Base-by-base conservation (phyloP, 2,797 vertebrate species). In the Peromyscus melanophrys region DNA sequence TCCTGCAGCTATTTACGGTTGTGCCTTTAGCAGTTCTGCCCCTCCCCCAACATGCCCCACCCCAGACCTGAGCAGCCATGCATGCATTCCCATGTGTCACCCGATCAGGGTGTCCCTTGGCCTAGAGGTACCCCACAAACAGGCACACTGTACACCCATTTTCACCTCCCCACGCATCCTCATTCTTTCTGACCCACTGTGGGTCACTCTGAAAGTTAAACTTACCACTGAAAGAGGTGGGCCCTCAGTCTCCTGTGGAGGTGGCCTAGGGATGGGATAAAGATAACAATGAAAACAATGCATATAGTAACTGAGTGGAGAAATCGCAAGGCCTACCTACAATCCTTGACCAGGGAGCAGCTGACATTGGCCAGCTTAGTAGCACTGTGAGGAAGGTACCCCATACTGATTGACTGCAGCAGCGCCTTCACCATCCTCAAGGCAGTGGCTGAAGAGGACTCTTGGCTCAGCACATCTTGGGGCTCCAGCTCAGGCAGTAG, bases 321-420 rank as follows among this genome's bases (percentile, higher is more conserved):
- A n/a, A 52, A 57, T 49, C 21, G 2, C 9, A 40, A 82, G 55
- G 89, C 67, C 69, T 83, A 95, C 67, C 69, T 83, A 95, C 83
- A 46, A 40, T 1, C 77, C 92, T 97, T 95, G 95, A 93, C 97
- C 75, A 75, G 88, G n/a, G 88, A 55, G 52, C 61, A 27, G 55
- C 88, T 87, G 52, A 46, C 86, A 75, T 98, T 98, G 98, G 98
- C 98, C 97, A 98, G 95, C 90, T 94, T 97, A 55, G 87, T 97
- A 98, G 95, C 65, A 13, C 61, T 37, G 25, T 90, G 25, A 67
- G 46, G 89, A 96, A 95, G 92, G 90, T 84, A 85, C 87, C 25
- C 81, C 29, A 80, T 52, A 29, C 82, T 80, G n/a, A 31, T 0
- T 84, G n/a, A 12, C 40, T 11, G 25, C 4, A 1, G 52, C 52